Evolutionary conservation across 1,140 invertebrate genomes (phyloP).

Genomic region (Cardiocondyla obscurior): DNA sequence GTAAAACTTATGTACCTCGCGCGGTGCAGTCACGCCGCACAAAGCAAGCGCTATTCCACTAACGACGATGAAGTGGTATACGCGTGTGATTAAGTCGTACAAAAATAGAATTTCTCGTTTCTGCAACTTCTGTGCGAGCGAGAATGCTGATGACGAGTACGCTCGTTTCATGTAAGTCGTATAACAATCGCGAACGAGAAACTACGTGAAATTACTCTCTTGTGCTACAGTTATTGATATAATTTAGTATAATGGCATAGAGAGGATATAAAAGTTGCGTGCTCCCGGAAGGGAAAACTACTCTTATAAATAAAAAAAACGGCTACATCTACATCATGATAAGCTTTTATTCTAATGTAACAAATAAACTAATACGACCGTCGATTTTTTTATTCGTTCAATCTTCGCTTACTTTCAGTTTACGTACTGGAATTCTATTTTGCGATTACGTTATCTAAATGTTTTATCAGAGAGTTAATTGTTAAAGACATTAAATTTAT

Average conservation of each 20-base stretch:
- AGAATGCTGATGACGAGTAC: slow-evolving; percentile 14
- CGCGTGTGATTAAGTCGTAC: slow-evolving; percentile 45
- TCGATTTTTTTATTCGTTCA: slow-evolving; percentile 43
- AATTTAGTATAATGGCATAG: neutral
- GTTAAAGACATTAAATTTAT: neutral
- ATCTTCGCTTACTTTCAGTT: slow-evolving; percentile 12
- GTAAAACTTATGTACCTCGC: slow-evolving; percentile 34
- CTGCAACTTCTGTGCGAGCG: neutral
- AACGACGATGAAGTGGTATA: slow-evolving; percentile 51
- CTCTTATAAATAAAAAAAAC: neutral
- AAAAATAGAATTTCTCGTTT: slow-evolving; percentile 44
- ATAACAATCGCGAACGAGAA: neutral
- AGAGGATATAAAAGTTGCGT: neutral
- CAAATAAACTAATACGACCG: slow-evolving; percentile 17
- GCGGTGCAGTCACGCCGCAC: slow-evolving; percentile 26
- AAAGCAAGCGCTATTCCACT: slow-evolving; percentile 50
- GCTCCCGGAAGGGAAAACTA: neutral
- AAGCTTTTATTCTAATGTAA: neutral
- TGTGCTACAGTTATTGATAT: neutral
- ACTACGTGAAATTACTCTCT: neutral
- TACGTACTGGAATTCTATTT: neutral
- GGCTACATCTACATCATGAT: neutral
- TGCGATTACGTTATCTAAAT: neutral
- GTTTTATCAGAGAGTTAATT: neutral
- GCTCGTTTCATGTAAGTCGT: neutral